These are phyloP conservation scores for Lasioglossum malachurum DNA, from an alignment of 2,888 invertebrate species.

Conservation along the genomic window DNA sequence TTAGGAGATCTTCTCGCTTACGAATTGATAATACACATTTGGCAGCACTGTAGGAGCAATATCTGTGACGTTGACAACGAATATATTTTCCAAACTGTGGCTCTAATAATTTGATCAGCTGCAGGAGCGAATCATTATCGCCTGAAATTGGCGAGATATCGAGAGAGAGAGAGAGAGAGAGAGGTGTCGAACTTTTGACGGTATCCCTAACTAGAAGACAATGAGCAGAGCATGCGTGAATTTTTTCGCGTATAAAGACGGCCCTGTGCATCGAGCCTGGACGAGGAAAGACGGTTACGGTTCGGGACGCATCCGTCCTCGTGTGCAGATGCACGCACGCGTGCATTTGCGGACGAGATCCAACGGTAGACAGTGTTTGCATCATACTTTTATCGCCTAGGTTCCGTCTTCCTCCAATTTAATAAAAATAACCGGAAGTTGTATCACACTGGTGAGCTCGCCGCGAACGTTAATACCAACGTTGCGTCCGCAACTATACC, in stretches of 20 bases:
- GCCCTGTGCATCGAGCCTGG: constrained; percentile 33
- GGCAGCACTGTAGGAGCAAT: background rate
- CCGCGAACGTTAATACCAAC: constrained; percentile 10
- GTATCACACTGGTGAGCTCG: constrained; percentile 59
- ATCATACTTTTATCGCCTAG: constrained; percentile 64
- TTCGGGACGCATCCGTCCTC: constrained; percentile 69
- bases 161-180: background rate
- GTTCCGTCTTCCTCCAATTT: constrained; percentile 63
- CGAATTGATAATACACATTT: background rate
- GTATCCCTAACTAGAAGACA: background rate
- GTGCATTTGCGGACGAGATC: constrained; percentile 61
- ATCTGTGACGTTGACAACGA: background rate
- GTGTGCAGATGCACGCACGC: constrained; percentile 65
- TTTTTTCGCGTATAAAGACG: constrained; percentile 34
- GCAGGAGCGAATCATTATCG: background rate
- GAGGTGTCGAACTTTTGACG: background rate
- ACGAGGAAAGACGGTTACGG: constrained; percentile 68
- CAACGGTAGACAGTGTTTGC: constrained; percentile 63
- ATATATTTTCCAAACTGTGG: background rate
- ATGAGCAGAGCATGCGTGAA: background rate
- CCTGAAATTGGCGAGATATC: background rate
- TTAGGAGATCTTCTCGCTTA: background rate
- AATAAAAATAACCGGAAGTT: constrained; percentile 63
- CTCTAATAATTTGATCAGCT: background rate
- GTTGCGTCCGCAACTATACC: background rate